phyloP scores from a whole-genome alignment of 35 echinoderm and acorn worm genomes.

The Ophiothrix spiculata region DNA sequence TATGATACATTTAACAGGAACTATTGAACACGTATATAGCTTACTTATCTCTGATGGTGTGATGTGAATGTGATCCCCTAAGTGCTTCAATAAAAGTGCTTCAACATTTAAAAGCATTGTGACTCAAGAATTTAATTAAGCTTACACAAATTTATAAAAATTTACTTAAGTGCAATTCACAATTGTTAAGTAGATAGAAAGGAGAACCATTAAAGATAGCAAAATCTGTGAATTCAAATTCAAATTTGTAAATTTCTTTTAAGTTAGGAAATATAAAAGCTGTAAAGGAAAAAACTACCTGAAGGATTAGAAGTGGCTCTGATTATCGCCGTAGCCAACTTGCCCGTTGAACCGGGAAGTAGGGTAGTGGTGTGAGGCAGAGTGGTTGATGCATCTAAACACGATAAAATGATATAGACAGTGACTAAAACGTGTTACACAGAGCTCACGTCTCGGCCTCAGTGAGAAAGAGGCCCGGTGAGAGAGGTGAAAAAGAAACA shows the following conservation, averaged over 20 bases:
- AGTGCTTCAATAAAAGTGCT: too few relatives aligned
- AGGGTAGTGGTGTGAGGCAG: conserved; percentile 3
- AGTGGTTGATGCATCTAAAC: neutral
- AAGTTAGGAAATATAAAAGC: neutral
- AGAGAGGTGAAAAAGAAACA: too few relatives aligned
- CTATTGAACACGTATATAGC: too few relatives aligned
- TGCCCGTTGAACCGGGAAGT: neutral
- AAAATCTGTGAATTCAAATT: neutral
- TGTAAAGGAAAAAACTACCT: neutral
- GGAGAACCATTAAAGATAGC: neutral
- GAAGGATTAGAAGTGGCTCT: neutral
- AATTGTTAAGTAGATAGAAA: neutral
- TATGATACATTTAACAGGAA: too few relatives aligned
- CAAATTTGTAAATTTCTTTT: too few relatives aligned
- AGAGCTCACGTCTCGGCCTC: too few relatives aligned
- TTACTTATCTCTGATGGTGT: too few relatives aligned
- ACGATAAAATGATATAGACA: conserved; percentile 1
- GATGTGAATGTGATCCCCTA: too few relatives aligned
- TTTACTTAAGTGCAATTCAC: neutral
- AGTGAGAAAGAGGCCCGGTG: too few relatives aligned
- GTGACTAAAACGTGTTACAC: too few relatives aligned
- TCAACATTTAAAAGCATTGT: too few relatives aligned
- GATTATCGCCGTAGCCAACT: neutral
- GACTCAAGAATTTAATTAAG: too few relatives aligned
- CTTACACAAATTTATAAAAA: neutral